A percentile compares a stretch with the other conserved stretches of the same genome.
These are phyloP conservation scores for Gallinago media DNA, from an alignment of 2,113 vertebrate species.

Conservation along the genomic window DNA sequence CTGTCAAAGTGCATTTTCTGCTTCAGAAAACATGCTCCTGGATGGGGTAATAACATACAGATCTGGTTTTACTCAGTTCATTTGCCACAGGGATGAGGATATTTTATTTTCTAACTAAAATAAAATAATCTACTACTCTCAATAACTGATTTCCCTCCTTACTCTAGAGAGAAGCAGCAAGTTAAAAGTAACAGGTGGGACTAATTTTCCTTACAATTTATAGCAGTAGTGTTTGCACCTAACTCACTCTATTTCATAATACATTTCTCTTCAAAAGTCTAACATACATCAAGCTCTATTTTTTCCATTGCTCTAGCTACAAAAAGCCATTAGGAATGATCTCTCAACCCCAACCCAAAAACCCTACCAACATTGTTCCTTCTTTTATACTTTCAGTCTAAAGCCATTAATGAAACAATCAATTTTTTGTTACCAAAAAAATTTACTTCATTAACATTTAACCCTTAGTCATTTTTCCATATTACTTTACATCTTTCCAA, in stretches of 20 bases:
- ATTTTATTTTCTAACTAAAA: neutral
- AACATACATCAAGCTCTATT: neutral
- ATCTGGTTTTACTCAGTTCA: neutral
- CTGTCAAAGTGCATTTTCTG: neutral
- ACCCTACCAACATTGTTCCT: neutral
- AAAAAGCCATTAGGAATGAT: neutral
- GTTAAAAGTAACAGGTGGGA: neutral
- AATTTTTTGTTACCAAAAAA: neutral
- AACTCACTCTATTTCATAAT: accelerated
- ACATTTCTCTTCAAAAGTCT: neutral
- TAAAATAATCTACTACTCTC: neutral
- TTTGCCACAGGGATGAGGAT: neutral
- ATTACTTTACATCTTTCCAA: neutral
- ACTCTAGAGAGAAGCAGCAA: neutral
- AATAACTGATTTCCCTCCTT: neutral
- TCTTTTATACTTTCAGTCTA: neutral
- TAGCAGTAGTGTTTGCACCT: accelerated
- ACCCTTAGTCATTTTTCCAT: neutral
- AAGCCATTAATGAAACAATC: neutral
- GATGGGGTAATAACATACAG: neutral
- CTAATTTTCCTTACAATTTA: neutral
- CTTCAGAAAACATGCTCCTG: neutral
- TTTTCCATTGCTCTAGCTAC: neutral
- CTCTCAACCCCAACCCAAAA: neutral
- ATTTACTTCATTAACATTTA: neutral